A percentile compares a stretch with the other conserved stretches of the same genome.
Conservation (phyloP, 2,888 invertebrate genomes). For the Leptinotarsa juncta region DNA sequence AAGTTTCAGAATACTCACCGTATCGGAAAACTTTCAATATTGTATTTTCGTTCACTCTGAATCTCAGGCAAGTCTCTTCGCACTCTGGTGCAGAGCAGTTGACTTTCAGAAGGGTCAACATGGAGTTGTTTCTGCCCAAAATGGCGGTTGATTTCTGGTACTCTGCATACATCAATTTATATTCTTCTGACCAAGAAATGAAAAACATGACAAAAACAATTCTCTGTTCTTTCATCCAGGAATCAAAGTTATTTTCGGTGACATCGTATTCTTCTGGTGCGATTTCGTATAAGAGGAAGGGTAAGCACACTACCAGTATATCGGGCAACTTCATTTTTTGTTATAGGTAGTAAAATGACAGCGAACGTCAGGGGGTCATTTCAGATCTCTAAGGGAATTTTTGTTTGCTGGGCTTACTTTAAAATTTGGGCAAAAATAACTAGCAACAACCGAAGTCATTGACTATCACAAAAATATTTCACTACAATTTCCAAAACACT, state of each 20-base stretch:
- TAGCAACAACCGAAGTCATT: no score
- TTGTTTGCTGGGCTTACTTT: no score
- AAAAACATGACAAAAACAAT: not conserved
- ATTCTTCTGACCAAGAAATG: not conserved
- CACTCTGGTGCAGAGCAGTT: not conserved
- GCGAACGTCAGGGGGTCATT: not conserved
- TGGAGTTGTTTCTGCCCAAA: constrained; percentile 1
- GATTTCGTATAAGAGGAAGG: not conserved
- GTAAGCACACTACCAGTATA: not conserved
- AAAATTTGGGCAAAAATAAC: no score
- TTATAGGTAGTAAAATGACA: not conserved
- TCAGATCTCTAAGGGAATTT: no score
- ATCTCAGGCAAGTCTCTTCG: not conserved
- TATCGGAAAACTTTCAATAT: not conserved
- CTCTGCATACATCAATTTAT: not conserved
- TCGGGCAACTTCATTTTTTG: not conserved
- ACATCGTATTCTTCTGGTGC: not conserved
- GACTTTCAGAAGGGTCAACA: not conserved
- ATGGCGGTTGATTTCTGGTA: not conserved
- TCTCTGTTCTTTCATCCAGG: not conserved
- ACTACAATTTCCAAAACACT: no score
- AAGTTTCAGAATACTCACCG: not conserved
- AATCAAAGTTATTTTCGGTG: not conserved
- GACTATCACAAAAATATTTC: no score
- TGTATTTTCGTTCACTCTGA: not conserved